These are phyloP conservation scores for Myrmophylax atrothorax DNA, from an alignment of 2,113 vertebrate species.

Conservation along the genomic window DNA sequence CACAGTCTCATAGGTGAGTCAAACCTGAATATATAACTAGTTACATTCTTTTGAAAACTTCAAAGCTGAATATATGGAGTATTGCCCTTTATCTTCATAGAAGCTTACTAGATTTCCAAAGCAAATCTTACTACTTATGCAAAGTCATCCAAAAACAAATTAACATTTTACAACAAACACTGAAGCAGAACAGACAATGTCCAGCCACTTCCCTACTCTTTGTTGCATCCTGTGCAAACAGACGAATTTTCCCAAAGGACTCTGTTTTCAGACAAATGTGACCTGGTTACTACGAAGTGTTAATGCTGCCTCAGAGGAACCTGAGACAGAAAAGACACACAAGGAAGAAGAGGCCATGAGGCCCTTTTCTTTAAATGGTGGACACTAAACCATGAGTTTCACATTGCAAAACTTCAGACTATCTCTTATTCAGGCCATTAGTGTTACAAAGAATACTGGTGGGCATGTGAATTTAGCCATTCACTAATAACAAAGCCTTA, in stretches of 20 bases:
- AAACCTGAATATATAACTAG: background rate
- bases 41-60: background rate
- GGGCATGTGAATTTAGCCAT: background rate
- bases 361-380: background rate
- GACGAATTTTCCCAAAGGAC: background rate
- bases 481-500: constrained; percentile 11
- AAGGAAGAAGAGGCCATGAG: background rate
- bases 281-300: background rate
- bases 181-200: background rate
- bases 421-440: background rate
- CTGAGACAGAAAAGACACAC: background rate
- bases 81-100: background rate
- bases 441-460: background rate
- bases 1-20: background rate
- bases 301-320: background rate
- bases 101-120: background rate
- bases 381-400: background rate
- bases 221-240: background rate
- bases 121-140: background rate
- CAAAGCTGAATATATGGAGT: background rate
- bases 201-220: background rate
- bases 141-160: background rate
- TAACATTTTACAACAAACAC: background rate
- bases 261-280: background rate
- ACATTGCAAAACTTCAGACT: background rate